Conservation (phyloP, 2,888 invertebrate genomes). For the Pachliopta kotzebuea region DNA sequence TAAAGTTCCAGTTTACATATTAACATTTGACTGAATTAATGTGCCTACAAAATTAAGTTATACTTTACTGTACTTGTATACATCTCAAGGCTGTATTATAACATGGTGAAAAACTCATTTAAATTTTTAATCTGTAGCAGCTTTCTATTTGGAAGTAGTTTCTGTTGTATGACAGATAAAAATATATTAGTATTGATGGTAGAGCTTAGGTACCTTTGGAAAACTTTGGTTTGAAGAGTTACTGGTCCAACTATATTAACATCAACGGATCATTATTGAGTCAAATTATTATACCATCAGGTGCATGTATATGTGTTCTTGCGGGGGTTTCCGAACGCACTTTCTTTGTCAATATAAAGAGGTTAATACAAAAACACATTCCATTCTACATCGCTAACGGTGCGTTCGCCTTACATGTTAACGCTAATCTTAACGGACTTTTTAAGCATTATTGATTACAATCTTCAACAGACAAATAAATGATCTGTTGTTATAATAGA, state of each 20-base stretch:
- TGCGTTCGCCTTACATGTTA: conserved; percentile 9
- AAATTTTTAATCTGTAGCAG: too few species aligned
- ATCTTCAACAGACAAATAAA: background rate
- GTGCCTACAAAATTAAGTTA: background rate
- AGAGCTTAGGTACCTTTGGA: too few species aligned
- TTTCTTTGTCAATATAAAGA: conserved; percentile 7
- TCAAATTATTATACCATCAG: too few species aligned
- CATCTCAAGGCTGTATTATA: too few species aligned
- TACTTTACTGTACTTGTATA: background rate
- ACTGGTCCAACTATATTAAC: too few species aligned
- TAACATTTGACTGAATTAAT: background rate
- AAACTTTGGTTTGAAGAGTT: too few species aligned
- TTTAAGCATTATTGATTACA: background rate
- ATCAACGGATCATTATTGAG: too few species aligned
- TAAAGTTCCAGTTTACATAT: conserved; percentile 8
- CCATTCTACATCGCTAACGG: conserved; percentile 10
- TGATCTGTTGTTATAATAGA: background rate
- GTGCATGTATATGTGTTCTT: background rate
- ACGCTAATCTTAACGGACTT: conserved; percentile 13
- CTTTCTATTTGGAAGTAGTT: background rate
- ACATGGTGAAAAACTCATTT: background rate
- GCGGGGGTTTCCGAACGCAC: background rate
- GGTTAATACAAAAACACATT: conserved; percentile 1
- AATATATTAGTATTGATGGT: background rate
- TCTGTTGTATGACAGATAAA: background rate